Conservation (phyloP, 2,797 vertebrate species). For the Diplodus puntazzo region DNA sequence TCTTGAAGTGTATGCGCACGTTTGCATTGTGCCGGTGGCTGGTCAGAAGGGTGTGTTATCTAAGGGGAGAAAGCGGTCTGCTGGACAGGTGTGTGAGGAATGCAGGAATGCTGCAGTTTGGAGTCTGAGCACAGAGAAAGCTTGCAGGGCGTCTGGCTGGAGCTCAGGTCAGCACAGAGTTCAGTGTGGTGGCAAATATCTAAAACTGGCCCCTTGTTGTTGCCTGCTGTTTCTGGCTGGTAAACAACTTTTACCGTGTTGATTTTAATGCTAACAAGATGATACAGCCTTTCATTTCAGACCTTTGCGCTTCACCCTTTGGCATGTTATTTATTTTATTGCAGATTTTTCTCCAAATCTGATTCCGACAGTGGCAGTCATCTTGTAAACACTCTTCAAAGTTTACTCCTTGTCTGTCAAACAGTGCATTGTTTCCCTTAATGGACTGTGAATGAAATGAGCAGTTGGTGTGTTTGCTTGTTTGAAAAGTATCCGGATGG, state of each 20-base stretch:
- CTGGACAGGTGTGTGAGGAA: constrained; percentile 40
- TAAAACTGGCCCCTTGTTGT: not conserved
- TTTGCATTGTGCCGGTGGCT: constrained; percentile 3
- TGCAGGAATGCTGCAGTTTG: constrained; percentile 51
- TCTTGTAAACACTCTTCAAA: not conserved
- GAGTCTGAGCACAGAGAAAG: constrained; percentile 17
- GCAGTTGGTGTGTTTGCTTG: constrained; percentile 30
- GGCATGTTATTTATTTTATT: not conserved
- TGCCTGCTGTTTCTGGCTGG: not conserved
- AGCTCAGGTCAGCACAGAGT: constrained; percentile 33
- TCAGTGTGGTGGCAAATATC: not conserved
- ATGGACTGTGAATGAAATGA: not conserved
- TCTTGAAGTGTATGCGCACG: not conserved
- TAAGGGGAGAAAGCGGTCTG: constrained; percentile 6
- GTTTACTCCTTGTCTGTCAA: not conserved
- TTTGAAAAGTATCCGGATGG: constrained; percentile 27
- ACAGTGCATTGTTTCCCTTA: constrained; percentile 7
- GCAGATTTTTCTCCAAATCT: not conserved
- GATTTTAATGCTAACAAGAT: not conserved
- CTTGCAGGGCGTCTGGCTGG: constrained; percentile 9
- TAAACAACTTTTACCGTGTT: not conserved
- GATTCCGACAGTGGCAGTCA: not conserved
- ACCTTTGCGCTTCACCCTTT: not conserved
- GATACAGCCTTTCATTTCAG: not conserved
- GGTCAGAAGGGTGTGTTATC: not conserved